Evolutionary conservation across 2,113 vertebrate species (phyloP).

Genomic region (Dryoscopus gambensis): DNA sequence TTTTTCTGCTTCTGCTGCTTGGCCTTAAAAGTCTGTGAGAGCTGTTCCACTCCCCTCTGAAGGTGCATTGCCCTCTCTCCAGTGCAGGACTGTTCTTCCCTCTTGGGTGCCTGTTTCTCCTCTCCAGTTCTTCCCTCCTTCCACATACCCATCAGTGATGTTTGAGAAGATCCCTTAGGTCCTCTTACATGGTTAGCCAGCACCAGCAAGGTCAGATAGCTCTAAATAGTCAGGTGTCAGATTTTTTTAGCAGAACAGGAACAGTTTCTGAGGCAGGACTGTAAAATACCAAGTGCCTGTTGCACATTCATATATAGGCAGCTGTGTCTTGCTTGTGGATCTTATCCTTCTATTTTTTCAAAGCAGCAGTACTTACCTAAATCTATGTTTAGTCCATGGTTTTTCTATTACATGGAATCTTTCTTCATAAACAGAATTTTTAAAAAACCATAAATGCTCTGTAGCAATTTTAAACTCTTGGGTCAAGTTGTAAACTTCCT

Average conservation of each 20-base stretch:
- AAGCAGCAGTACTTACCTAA: background rate
- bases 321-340: background rate
- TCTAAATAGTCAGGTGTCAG: background rate
- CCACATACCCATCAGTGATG: background rate
- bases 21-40: background rate
- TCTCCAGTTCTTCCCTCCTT: background rate
- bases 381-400: background rate
- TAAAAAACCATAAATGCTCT: background rate
- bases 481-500: background rate
- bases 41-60: background rate
- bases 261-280: background rate
- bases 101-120: background rate
- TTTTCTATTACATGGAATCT: background rate
- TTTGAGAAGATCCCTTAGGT: background rate
- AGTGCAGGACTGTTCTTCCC: background rate
- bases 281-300: background rate
- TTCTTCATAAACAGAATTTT: background rate
- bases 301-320: rapidly evolving
- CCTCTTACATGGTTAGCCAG: background rate
- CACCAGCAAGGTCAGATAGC: background rate
- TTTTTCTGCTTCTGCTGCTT: background rate
- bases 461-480: background rate
- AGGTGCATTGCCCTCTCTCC: background rate
- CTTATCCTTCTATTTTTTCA: background rate
- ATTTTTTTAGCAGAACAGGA: background rate